Evolutionary conservation across 2,888 invertebrate genomes (phyloP).

Genomic region (Micoletzkya japonica): DNA sequence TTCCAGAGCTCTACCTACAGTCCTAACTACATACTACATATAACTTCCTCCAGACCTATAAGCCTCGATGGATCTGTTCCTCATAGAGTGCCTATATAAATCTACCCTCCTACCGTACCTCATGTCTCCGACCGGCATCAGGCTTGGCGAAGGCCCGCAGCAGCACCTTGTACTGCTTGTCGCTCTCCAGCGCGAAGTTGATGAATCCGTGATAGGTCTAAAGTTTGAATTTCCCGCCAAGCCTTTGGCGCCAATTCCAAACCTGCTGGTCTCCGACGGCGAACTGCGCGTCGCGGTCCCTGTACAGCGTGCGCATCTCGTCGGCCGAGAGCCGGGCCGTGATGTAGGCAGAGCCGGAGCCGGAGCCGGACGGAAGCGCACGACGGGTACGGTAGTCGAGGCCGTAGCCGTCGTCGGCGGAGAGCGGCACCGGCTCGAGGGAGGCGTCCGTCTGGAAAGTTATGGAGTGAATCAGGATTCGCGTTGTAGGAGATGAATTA

Average conservation of each 20-base stretch:
- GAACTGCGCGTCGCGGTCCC: constrained; percentile 44
- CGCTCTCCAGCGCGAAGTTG: constrained; percentile 57
- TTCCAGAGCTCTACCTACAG: no score
- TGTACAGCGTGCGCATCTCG: constrained; percentile 46
- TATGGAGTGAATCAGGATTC: no score
- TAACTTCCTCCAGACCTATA: background rate
- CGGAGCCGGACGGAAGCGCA: constrained; percentile 27
- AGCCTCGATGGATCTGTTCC: no score
- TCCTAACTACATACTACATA: no score
- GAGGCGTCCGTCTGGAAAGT: background rate
- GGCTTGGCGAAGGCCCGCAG: constrained; percentile 55
- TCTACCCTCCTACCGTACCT: constrained; percentile 10
- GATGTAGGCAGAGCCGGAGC: constrained; percentile 59
- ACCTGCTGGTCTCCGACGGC: constrained; percentile 58
- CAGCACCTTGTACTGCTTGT: constrained; percentile 54
- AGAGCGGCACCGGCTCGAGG: constrained; percentile 13
- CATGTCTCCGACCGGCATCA: constrained; percentile 8
- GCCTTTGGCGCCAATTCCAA: background rate
- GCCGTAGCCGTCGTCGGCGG: background rate
- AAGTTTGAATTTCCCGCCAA: constrained; percentile 19
- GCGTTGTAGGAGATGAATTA: no score
- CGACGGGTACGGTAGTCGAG: constrained; percentile 11
- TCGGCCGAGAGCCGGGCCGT: constrained; percentile 51
- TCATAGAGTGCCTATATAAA: no score
- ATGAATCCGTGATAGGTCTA: constrained; percentile 56